These are phyloP conservation scores for Armadillidium nasatum DNA, from an alignment of 1,140 invertebrate species.

Conservation along the genomic window DNA sequence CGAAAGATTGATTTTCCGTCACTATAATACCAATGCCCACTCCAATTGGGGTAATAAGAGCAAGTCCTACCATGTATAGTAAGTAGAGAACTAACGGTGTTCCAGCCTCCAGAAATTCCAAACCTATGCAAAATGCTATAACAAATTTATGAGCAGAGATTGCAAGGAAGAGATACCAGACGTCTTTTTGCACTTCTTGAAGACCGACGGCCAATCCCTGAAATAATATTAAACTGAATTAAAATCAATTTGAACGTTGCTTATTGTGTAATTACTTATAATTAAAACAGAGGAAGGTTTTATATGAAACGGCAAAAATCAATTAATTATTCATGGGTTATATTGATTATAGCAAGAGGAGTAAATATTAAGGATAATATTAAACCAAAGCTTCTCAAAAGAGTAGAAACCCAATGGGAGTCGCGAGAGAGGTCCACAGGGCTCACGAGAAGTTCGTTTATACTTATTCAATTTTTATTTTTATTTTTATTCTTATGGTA, in stretches of 20 bases:
- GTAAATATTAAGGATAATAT: too few species aligned
- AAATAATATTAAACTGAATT: background rate
- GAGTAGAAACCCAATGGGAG: too few species aligned
- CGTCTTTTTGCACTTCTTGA: constrained; percentile 57
- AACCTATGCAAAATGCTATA: constrained; percentile 57
- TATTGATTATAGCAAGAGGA: too few species aligned
- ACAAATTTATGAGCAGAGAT: constrained; percentile 65
- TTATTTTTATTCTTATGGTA: too few species aligned
- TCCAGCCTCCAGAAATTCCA: constrained; percentile 49
- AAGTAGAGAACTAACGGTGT: constrained; percentile 53
- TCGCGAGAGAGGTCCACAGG: too few species aligned
- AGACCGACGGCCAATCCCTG: constrained; percentile 73
- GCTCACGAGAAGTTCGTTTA: too few species aligned
- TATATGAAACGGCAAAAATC: background rate
- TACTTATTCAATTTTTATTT: too few species aligned
- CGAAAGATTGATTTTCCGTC: constrained; percentile 50
- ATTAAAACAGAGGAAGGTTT: background rate
- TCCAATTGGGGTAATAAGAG: constrained; percentile 71
- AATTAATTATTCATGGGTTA: background rate
- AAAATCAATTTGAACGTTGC: background rate
- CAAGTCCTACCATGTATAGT: constrained; percentile 69
- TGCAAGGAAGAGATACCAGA: constrained; percentile 61
- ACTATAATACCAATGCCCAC: constrained; percentile 61
- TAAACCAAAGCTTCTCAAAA: too few species aligned
- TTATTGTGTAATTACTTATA: background rate